Conservation (phyloP, 2,797 vertebrate genomes). For the Lerista edwardsae region DNA sequence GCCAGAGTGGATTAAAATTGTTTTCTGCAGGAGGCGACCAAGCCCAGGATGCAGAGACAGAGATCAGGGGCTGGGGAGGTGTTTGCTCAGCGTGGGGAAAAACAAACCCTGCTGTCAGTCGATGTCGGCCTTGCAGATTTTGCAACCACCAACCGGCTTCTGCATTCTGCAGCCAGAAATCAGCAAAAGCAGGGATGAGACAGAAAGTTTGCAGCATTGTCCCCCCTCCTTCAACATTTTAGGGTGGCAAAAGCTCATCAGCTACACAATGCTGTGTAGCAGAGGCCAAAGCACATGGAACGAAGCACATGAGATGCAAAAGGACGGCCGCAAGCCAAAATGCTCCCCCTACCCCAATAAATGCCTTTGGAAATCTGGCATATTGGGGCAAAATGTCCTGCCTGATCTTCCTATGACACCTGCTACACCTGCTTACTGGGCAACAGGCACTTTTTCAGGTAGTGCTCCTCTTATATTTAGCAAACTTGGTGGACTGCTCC, state of each 20-base stretch:
- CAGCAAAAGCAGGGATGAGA: constrained; percentile 69
- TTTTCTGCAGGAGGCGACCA: constrained; percentile 43
- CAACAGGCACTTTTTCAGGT: too few species aligned
- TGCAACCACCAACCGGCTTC: constrained; percentile 58
- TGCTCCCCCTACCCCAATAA: neutral
- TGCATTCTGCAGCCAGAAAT: constrained; percentile 59
- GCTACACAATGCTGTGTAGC: too few species aligned
- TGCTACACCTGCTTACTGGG: too few species aligned
- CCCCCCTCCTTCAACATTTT: constrained; percentile 40
- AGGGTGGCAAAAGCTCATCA: constrained; percentile 52
- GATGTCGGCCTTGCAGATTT: constrained; percentile 53
- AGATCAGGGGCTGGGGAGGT: constrained; percentile 32
- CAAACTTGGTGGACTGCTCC: too few species aligned
- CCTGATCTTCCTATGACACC: too few species aligned
- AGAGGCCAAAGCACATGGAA: neutral
- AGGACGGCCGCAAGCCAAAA: too few species aligned
- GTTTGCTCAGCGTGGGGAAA: constrained; percentile 57
- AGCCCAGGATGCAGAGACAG: constrained; percentile 50
- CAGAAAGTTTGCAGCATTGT: constrained; percentile 49
- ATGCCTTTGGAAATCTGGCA: constrained; percentile 31
- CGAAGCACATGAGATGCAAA: too few species aligned
- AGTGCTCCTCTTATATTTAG: too few species aligned
- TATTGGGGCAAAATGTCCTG: neutral
- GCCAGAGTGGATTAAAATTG: constrained; percentile 50
- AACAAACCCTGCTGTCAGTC: constrained; percentile 58